These are phyloP conservation scores for Leucozona laternaria DNA, from an alignment of 2,888 invertebrate species.

Conservation along the genomic window DNA sequence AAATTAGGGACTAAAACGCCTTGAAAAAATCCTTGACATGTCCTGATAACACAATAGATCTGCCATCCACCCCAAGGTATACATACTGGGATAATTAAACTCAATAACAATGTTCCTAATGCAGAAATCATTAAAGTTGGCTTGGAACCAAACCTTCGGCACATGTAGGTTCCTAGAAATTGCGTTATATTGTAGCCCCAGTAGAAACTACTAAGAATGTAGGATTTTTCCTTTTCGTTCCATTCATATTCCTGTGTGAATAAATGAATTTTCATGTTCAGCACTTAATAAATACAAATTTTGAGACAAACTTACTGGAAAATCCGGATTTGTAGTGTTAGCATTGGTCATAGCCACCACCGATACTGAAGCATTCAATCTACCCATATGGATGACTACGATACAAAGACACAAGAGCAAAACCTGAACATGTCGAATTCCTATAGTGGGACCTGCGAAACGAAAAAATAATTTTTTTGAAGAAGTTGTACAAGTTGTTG, in stretches of 20 bases:
- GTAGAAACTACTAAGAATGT: slow-evolving; percentile 90
- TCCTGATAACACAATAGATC: slow-evolving; percentile 85
- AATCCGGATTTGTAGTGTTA: slow-evolving; percentile 83
- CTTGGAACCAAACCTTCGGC: slow-evolving; percentile 88
- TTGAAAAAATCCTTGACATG: slow-evolving; percentile 87
- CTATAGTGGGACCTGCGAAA: slow-evolving; percentile 84
- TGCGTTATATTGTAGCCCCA: slow-evolving; percentile 89
- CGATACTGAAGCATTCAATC: slow-evolving; percentile 89
- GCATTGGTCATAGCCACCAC: slow-evolving; percentile 89
- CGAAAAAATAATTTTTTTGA: slow-evolving; percentile 53
- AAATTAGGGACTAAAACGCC: slow-evolving; percentile 87
- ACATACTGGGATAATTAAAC: slow-evolving; percentile 87
- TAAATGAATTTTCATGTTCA: slow-evolving; percentile 82
- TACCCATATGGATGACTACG: slow-evolving; percentile 86
- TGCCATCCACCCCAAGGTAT: slow-evolving; percentile 87
- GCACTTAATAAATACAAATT: neutral
- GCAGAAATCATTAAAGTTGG: slow-evolving; percentile 85
- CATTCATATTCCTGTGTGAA: slow-evolving; percentile 83
- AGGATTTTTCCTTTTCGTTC: slow-evolving; percentile 85
- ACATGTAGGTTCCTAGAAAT: slow-evolving; percentile 87
- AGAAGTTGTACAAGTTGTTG: too few relatives aligned
- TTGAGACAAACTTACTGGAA: slow-evolving; percentile 82
- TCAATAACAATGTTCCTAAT: slow-evolving; percentile 87
- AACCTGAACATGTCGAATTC: slow-evolving; percentile 87
- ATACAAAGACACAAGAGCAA: slow-evolving; percentile 86